A percentile compares a stretch with the other conserved stretches of the same genome.
Evolutionary conservation across 2,113 vertebrate species (phyloP).

Genomic region (Atlantisia rogersi): DNA sequence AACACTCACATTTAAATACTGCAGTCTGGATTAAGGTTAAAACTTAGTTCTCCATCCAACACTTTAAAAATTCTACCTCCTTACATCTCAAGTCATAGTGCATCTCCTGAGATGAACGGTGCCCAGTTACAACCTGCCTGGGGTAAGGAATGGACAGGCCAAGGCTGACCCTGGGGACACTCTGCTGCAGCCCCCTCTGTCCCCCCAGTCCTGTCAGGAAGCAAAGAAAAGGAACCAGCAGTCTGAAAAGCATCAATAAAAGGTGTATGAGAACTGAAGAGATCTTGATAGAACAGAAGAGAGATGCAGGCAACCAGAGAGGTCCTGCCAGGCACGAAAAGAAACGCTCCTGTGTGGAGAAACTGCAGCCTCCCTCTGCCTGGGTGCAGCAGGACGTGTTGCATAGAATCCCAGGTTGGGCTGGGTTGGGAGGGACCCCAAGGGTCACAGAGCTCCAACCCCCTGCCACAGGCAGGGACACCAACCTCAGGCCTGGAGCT

Average conservation of each 20-base stretch:
- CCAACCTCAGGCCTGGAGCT: no score
- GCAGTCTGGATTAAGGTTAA: no score
- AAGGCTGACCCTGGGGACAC: accelerated
- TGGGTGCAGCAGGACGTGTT: background rate
- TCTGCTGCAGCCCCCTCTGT: background rate
- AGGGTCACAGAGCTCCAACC: no score
- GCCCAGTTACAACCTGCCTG: background rate
- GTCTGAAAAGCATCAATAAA: background rate
- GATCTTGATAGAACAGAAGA: background rate
- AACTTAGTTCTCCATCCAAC: background rate
- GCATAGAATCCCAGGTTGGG: background rate
- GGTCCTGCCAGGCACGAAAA: background rate
- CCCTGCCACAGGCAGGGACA: no score
- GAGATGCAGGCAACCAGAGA: background rate
- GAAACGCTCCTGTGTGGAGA: background rate
- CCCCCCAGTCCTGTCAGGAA: background rate
- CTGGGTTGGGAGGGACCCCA: no score
- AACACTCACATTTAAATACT: no score
- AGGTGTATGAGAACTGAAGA: background rate
- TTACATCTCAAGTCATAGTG: background rate
- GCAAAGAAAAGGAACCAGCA: background rate
- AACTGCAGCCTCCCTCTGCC: background rate
- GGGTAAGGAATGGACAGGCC: background rate
- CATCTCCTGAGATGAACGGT: background rate
- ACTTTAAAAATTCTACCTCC: background rate